Base-by-base conservation (phyloP, 2,888 invertebrate species). In the Sminthurinus aureus region DNA sequence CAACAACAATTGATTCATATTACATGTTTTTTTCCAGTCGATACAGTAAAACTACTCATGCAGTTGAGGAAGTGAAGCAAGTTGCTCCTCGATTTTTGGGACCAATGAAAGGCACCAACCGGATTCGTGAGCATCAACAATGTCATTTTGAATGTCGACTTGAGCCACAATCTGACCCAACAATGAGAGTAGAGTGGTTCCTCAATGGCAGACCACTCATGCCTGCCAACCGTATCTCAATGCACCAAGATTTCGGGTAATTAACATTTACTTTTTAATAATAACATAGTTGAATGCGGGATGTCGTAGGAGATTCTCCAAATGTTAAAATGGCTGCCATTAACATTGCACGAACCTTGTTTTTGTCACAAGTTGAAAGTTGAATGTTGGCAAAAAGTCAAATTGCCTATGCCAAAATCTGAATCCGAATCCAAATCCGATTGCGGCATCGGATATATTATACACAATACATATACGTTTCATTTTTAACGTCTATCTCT, bases 161-260 rank as follows among this genome's bases (percentile, higher is more conserved):
- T 50, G 87, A 87, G 64, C 87, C 87, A 0, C 86, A 81, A 26
- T 83, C 82, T 18, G 87, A 87, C 52, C 73, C 83, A 0, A 80
- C 84, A 6, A 85, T 85, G 85, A 52, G 91, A 89, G 73, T 80
- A 1, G 98, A 98, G 91, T 99, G 99, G 99, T 98, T 96, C 90
- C 96, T 96, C 89, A 98, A 99, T 91, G 98, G 97, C 81, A 94
- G 95, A 90, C 94, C 96, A 85, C 94, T 99, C 84, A 95, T 94
- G 90, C 94, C 94, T 85, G 96, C 96, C 2, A 87, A 84, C 24
- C 58, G 98, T 90, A 98, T 98, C 92, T 94, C 95, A 90, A 98
- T 97, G 50, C 96, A 97, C 90, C 96, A 97, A 89, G 99, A 99
- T 90, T 99, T 99, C 90, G 99, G 99, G 26, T 73, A 73, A 18